Evolutionary conservation across 2,113 vertebrate species (phyloP), one percentile per base, ranked within the genome.

Genomic region (Dendrocopos noguchii): DNA sequence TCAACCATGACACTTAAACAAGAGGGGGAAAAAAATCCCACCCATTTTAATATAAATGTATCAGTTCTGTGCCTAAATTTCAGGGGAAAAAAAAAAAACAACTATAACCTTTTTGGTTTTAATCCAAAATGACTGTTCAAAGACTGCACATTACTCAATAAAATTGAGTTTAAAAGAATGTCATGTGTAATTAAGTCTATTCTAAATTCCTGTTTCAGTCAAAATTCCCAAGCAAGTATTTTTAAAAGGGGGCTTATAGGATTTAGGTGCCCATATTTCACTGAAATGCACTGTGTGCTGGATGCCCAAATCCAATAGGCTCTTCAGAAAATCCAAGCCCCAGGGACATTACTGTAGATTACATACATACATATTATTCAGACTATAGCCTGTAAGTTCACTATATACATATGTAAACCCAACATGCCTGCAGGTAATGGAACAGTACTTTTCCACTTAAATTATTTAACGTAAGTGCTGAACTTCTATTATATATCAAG

Each of bases 401-500:
- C 90, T 81, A 90, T 95, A 91, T 92, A 93, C 93, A 94, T 94
- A 96, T 92, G 93, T 95, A 95, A 96, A 95, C 84, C 79, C 79
- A 88, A 93, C 57, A 94, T 77, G 89, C 91, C 95, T 96, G 87
- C 93, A 92, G 93, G 94, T 96, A 95, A 95, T 68, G 53, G 82
- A 95, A 94, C 73, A 83, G 85, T 95, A 95, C 91, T 94, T 95
- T 94, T 95, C 83, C 91, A 94, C 85, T 96, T 96, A 95, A 96
- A 95, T 96, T 95, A 96, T 95, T 96, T 96, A 96, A 96, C 59
- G 0, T 89, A 91, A 96, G 80, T 90, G 68, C 90, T 95, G 95
- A 94, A 96, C 91, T 94, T 88, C 82, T 90, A 95, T 84, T 96
- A 94, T 94, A 95, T 78, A 95, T 95, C 93, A 95, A 92, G 87